phyloP scores from a whole-genome alignment of 2,888 invertebrate genomes.

The Nemotelus pantherinus region DNA sequence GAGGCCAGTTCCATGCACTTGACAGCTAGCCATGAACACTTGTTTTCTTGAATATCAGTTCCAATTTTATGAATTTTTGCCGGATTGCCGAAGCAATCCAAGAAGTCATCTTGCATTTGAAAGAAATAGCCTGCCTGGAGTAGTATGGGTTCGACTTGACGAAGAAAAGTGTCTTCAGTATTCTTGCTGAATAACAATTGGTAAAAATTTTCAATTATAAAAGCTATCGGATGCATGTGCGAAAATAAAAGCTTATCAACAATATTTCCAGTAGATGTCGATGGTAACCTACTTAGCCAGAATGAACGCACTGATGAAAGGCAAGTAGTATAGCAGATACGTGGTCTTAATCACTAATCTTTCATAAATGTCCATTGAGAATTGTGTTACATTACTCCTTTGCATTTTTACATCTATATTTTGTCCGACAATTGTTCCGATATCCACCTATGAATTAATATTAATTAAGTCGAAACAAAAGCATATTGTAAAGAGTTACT shows the following conservation, averaged over 20 bases:
- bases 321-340: too few relatives aligned
- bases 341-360: neutral
- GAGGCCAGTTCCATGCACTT: constrained; percentile 66
- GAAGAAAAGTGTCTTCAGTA: constrained; percentile 64
- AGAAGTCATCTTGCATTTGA: constrained; percentile 45
- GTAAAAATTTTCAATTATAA: too few relatives aligned
- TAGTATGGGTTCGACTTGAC: constrained; percentile 67
- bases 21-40: too few relatives aligned
- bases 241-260: constrained; percentile 85
- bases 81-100: constrained; percentile 89
- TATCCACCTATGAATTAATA: neutral
- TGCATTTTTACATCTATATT: neutral
- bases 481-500: neutral
- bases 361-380: neutral
- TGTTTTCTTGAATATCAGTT: too few relatives aligned
- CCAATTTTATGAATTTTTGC: constrained; percentile 67
- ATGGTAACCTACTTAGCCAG: neutral
- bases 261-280: neutral
- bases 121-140: too few relatives aligned
- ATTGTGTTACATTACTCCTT: neutral
- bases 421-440: neutral
- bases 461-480: neutral
- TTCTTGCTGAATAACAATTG: too few relatives aligned
- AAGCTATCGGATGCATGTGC: constrained; percentile 65
- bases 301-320: too few relatives aligned